Evolutionary conservation across 1,140 invertebrate species (phyloP).

Genomic region (Tetraneura akinire): DNA sequence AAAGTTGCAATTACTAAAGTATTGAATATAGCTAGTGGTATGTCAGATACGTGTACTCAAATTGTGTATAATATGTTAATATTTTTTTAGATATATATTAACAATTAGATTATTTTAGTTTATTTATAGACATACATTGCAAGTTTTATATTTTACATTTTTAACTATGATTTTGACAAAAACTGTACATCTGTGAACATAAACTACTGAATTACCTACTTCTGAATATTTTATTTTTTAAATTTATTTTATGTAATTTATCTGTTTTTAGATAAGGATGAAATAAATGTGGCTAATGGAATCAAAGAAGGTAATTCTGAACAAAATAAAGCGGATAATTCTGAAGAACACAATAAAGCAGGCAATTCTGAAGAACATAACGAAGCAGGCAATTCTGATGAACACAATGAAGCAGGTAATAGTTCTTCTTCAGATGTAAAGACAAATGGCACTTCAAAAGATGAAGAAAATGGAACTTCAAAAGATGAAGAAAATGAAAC

Average conservation of each 20-base stretch:
- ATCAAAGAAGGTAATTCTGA: conserved; percentile 52
- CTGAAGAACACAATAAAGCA: too few relatives aligned
- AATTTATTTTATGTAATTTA: too few relatives aligned
- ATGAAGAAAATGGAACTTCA: background rate
- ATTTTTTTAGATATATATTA: too few relatives aligned
- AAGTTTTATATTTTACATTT: too few relatives aligned
- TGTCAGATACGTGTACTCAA: background rate
- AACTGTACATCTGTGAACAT: too few relatives aligned
- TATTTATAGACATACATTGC: too few relatives aligned
- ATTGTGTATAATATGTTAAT: too few relatives aligned
- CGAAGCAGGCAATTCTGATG: conserved; percentile 54
- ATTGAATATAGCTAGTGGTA: background rate
- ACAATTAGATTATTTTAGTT: too few relatives aligned
- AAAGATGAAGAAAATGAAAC: background rate
- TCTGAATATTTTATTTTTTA: too few relatives aligned
- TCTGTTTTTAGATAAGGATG: conserved; percentile 58
- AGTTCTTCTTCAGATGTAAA: conserved; percentile 44
- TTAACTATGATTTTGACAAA: too few relatives aligned
- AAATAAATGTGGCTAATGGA: conserved; percentile 59
- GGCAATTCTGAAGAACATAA: conserved; percentile 56
- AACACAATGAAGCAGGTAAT: conserved; percentile 56
- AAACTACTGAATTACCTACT: too few relatives aligned
- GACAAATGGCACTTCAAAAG: conserved; percentile 7
- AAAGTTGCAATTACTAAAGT: background rate
- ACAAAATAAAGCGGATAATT: too few relatives aligned